Evolutionary conservation across 2,797 vertebrate species (phyloP), one percentile per base, ranked within the genome.

Genomic region (Nyctibius grandis): DNA sequence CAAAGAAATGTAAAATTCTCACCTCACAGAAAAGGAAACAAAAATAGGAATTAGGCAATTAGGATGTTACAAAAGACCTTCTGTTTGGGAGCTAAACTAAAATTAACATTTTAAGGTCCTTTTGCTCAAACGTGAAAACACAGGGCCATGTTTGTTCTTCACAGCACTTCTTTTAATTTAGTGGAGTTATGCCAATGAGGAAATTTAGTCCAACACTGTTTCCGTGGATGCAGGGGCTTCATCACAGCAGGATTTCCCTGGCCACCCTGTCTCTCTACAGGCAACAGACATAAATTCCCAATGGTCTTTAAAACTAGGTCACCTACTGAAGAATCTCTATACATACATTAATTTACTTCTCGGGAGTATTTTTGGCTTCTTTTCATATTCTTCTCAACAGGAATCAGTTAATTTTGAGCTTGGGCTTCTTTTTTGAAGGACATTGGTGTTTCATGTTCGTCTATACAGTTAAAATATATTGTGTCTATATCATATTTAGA

Each of bases 231-330:
- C n/a, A 54, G 16, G 33, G 63, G 33, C 57, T 93, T 72, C 38
- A 33, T 59, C 56, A 38, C 51, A 56, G 64, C 4, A 85, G 64
- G 64, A 82, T 84, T 94, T 89, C 78, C 84, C 67, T 47, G 79
- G 77, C 70, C 61, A 91, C 44, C 11, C 53, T 72, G 33, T 38
- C 26, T 89, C 56, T 79, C 26, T 74, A 45, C 45, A 77, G 63
- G 45, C 51, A 48, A 89, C 15, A 45, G 65, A 85, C 64, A 61
- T 76, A 74, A 73, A 87, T 92, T 82, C 91, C 74, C 70, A 56
- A 56, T 16, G 19, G 68, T 95, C 67, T 91, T 91, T 72, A 89
- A 94, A 97, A 89, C 29, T 63, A 89, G 92, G 70, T 87, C 88
- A 95, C 70, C 56, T 73, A 40, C 36, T 48, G 70, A 94, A 84